Evolutionary conservation across 2,113 vertebrate genomes (phyloP), one percentile per base, ranked within the genome.

Genomic region (Cochlearius cochlearius): DNA sequence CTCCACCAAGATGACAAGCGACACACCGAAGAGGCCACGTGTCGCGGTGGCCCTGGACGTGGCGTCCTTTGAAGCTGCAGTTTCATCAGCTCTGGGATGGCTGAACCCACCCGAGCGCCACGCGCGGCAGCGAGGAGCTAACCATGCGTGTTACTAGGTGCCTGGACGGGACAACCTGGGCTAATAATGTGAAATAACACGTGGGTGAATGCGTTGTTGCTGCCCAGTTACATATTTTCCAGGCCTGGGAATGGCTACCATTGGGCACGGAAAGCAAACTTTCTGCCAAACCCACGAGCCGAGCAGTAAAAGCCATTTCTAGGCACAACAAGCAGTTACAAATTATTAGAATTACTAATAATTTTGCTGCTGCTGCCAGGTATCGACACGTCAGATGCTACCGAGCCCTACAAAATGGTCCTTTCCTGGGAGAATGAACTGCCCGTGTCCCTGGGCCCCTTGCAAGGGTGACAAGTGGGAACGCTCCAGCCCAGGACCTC

Each of bases 351-450:
- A 72, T 69, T 62, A 53, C 36, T 59, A 12, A 22, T 56, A 32
- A 29, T 75, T 93, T 62, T 29, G 36, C n/a, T 76, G 73, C 0
- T 47, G 52, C 0, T 29, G 67, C 29, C 60, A 59, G 71, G 27
- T 21, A 56, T 30, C 0, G 0, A 47, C 0, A 0, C 20, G 22
- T 15, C 93, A 72, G 29, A 5, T 20, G 41, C 64, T 60, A 2
- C 43, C 8, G 43, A 93, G 63, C 36, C 41, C 3, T 1, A 11
- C 3, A 4, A 30, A 9, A 25, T 0, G 8, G 22, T 11, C 39
- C 21, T 76, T 34, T 45, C 41, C 72, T 29, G 38, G 53, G 67
- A 39, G 27, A 21, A 52, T 3, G 36, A 64, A 10, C 50, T 53
- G 50, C 36, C 86, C 15, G 4, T 12, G 39, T 50, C 68, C 80